Base-by-base conservation (phyloP, 2,797 vertebrate genomes). In the Acridotheres tristis region DNA sequence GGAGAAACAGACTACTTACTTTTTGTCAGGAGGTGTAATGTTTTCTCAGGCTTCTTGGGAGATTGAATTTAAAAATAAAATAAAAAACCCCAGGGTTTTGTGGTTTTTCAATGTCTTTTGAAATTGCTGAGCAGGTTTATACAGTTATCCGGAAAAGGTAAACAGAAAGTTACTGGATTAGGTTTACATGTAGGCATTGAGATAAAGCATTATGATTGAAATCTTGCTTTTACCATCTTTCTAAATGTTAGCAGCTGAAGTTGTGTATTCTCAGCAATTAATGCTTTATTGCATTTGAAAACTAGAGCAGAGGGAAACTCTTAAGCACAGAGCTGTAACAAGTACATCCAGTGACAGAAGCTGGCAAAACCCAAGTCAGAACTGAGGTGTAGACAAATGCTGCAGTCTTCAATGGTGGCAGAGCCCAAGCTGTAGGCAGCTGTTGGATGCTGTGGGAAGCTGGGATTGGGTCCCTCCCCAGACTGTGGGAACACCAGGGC, bases 101-200 rank as follows among this genome's bases (percentile, higher is more conserved):
- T 87, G 63, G 32, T 68, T 94, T 95, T 79, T 77, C 63, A 59
- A 0, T 69, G 40, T 68, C 76, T 91, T 85, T 89, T 92, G 76
- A 96, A 95, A 92, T 22, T 79, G 47, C 89, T 75, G 34, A 83
- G 34, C 15, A 23, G 40, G 78, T 89, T 94, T 95, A 54, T 93
- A 75, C 30, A 61, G 42, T 93, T 83, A 68, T 59, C 36, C 66
- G 76, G 83, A 83, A 78, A 80, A 67, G 13, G 50, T 92, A 90
- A 96, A 90, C 40, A 91, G 61, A 82, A 90, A 62, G 53, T 76
- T 90, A 67, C 55, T 74, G 84, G 66, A 48, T 80, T 89, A 73
- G 17, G 47, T 81, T 86, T 87, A 71, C 50, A 40, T 68, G 34
- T 66, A 51, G 73, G 27, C 65, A 48, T 18, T 40, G 45, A 90